Evolutionary conservation across 2,888 invertebrate species (phyloP).

Genomic region (Chaetoderma sp.): DNA sequence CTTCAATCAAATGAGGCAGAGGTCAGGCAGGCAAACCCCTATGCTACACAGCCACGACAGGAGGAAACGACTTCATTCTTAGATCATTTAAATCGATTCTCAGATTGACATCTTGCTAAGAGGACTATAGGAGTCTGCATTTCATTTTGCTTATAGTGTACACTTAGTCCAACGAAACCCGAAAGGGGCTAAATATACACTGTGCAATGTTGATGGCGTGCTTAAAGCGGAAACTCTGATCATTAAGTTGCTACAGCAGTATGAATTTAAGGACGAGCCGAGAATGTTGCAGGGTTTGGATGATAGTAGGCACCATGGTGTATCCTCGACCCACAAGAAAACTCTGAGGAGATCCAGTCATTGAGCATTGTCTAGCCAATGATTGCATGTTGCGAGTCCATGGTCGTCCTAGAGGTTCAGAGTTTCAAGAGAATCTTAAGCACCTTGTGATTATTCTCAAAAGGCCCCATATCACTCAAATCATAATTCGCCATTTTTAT

Average conservation of each 20-base stretch:
- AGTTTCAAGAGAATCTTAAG: slow-evolving; percentile 16
- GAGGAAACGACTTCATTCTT: background rate
- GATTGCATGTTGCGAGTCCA: slow-evolving; percentile 40
- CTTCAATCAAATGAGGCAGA: background rate
- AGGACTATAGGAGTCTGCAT: background rate
- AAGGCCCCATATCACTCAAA: slow-evolving; percentile 27
- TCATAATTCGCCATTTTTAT: slow-evolving; percentile 35
- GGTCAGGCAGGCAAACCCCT: background rate
- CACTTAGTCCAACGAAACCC: too few relatives aligned
- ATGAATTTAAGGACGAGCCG: background rate
- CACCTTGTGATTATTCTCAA: slow-evolving; percentile 42
- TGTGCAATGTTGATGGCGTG: background rate
- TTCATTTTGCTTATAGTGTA: background rate
- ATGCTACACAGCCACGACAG: background rate
- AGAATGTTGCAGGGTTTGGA: too few relatives aligned
- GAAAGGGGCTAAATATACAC: background rate
- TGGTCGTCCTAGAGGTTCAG: slow-evolving; percentile 32
- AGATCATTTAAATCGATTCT: background rate
- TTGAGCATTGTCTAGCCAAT: slow-evolving; percentile 36
- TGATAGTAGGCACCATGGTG: too few relatives aligned
- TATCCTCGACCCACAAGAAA: too few relatives aligned
- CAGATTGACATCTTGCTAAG: background rate
- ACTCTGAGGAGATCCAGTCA: background rate
- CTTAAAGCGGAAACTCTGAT: background rate
- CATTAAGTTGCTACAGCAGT: background rate